Evolutionary conservation across 1,140 invertebrate genomes (phyloP), one percentile per base, ranked within the genome.

Genomic region (Bombus waltoni): DNA sequence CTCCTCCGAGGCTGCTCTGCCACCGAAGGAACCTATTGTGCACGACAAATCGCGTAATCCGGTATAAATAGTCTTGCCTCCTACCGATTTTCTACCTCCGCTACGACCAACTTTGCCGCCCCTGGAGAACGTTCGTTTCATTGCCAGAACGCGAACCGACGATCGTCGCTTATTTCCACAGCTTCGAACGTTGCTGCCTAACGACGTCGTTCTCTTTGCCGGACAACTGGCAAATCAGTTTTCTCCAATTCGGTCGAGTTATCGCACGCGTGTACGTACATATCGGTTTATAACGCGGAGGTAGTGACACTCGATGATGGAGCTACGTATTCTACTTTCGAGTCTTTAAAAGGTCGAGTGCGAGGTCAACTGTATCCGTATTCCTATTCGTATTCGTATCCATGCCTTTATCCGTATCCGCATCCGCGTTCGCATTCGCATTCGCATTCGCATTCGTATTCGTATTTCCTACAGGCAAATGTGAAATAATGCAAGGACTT

Each of bases 11-110:
- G 11, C n/a, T 62, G 28, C 32, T 73, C 25, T 47, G 1, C 25
- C 15, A 5, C 2, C 70, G 72, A 53, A 70, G 28, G n/a, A 76
- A 35, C 35, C 59, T 44, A 77, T 87, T 75, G 42, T 71, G 32
- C 66, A 40, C 72, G 73, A 38, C 73, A 66, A 70, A 28, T 13
- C 78, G 66, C 65, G 73, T 87, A 89, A 87, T 74, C 66, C 62
- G 65, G 22, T 89, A 87, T 80, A 89, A 83, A 89, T 87, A 89
- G 65, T 38, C 28, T 22, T 42, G 53, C 75, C 66, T 71, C 76
- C 75, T 42, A 70, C 75, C n/a, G 72, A 47, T 53, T 65, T 13
- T 77, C 68, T 70, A 72, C 32, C 65, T 59, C 59, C 35, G 10
- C 72, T 28, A 59, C 10, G 9, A n/a, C 40, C 3, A 59, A 18